A percentile compares a stretch with the other conserved stretches of the same genome.
These are phyloP conservation scores for Caenorhabditis sp. DNA, from an alignment of 2,888 invertebrate species.

Conservation along the genomic window DNA sequence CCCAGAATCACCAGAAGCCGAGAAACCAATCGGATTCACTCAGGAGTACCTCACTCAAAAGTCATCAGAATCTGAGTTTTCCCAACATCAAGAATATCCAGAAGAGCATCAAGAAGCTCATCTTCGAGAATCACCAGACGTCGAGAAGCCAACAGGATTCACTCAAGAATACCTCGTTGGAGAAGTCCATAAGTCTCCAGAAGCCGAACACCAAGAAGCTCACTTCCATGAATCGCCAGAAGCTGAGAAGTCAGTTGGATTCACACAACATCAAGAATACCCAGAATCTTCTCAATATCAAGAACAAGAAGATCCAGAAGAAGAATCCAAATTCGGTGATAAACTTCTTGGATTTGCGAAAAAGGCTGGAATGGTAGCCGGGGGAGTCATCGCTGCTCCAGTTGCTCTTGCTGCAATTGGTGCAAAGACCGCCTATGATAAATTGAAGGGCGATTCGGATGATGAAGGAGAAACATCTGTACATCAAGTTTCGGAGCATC, in stretches of 20 bases:
- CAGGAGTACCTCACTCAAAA: too few relatives aligned
- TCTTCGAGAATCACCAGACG: not conserved
- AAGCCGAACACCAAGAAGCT: conserved; percentile 1
- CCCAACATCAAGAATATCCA: conserved; percentile 1
- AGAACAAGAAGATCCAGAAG: conserved; percentile 4
- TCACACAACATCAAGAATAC: conserved; percentile 1
- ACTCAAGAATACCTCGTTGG: not conserved
- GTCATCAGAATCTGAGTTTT: too few relatives aligned
- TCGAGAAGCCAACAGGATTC: not conserved
- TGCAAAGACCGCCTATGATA: conserved; percentile 54
- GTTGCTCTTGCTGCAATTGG: conserved; percentile 55
- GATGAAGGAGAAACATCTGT: conserved; percentile 11
- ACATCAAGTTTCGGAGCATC: not conserved
- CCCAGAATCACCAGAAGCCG: too few relatives aligned
- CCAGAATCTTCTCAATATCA: conserved; percentile 14
- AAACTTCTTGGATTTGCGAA: conserved; percentile 46
- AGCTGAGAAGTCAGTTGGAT: not conserved
- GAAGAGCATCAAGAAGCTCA: not conserved
- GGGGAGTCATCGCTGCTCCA: conserved; percentile 56
- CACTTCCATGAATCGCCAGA: conserved; percentile 2
- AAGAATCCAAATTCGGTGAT: conserved; percentile 12
- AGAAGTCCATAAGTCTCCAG: not conserved
- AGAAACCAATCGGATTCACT: too few relatives aligned
- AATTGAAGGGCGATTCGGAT: conserved; percentile 39
- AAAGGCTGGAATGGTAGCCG: conserved; percentile 54